Base-by-base conservation (phyloP, 2,888 invertebrate genomes). In the Elmis aenea region DNA sequence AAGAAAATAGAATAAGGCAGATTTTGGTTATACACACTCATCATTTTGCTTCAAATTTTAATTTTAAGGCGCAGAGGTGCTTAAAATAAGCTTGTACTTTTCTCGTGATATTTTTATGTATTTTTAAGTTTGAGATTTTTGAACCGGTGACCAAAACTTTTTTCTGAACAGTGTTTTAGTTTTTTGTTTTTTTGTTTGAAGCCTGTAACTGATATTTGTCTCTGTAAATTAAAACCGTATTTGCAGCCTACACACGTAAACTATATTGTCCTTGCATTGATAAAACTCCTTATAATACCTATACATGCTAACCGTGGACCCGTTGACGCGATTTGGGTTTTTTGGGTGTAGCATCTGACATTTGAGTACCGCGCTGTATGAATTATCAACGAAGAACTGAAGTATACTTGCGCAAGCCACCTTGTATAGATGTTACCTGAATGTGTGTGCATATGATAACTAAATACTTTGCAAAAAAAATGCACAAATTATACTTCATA, bases 31-130 rank as follows among this genome's bases (percentile, higher is more conserved):
- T 73, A 74, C 74, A 73, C 73, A 68, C 68, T 68, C 67, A 68
- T 67, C 67, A 67, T 67, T 66, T 70, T 64, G 61, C 67, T 69
- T 71, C 66, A 64, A 67, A 67, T 64, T 68, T 67, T 74, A 72
- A 75, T 75, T 76, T 76, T 79, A 79, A 79, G 79, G 79, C 79
- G 79, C 79, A 77, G 77, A 78, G 77, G 78, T 78, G 78, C 77
- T 78, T 72, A 73, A 76, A 77, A 75, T 75, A 77, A 77, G 77
- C 77, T 79, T 79, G 78, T 77, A 77, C 77, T 77, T 76, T 76
- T 76, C 70, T 75, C 73, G 71, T 75, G 75, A 75, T 75, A 74
- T 72, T 63, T 70, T 65, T 59, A 61, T 54, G 59, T 63, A 56
- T 62, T 55, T 62, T 51, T 44, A 33, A 38, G 31, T 50, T 50